Base-by-base conservation (phyloP, 2,797 vertebrate genomes). In the Lophius americanus region DNA sequence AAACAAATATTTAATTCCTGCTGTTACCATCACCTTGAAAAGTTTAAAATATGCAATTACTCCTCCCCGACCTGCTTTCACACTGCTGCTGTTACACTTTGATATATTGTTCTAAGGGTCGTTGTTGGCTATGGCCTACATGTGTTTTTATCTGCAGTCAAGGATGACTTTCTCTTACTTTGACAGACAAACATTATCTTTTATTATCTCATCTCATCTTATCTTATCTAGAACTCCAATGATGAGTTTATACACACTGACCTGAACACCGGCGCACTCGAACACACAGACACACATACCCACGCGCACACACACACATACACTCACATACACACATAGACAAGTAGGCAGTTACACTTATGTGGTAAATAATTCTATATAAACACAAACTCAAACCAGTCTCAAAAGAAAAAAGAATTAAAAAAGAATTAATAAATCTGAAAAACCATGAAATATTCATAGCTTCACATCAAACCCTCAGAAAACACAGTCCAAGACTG, bases 211-310 rank as follows among this genome's bases (percentile, higher is more conserved):
- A 23, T 23, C 23, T 23, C 23, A 23, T 23, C 23, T 23, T 23
- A 23, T 23, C 23, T 23, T 23, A 23, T 23, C 23, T 23, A 23
- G 23, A 1, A 85, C 65, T 78, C 70, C 86, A 85, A 90, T 87
- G 81, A 87, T 77, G 77, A 82, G 68, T 59, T 72, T 64, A 81
- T 79, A 78, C 75, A 82, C 72, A 69, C 58, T 86, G 82, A 90
- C 88, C 83, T 85, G 66, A 54, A 81, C 79, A 75, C 70, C 59
- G 37, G 35, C 51, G 49, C 11, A 47, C 54, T 54, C 39, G 13
- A 53, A 76, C 66, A 59, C 42, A 33, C 53, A 76, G 68, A 56
- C 42, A 32, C 56, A 53, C n/a, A 51, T 51, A 53, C 36, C 57
- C 52, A 35, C 58, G 60, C 72, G 14, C 67, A 72, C 58, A 57